Evolutionary conservation across 37 sponge, comb jelly and placozoan species (phyloP).

Genomic region (Chondrosia reniformis): DNA sequence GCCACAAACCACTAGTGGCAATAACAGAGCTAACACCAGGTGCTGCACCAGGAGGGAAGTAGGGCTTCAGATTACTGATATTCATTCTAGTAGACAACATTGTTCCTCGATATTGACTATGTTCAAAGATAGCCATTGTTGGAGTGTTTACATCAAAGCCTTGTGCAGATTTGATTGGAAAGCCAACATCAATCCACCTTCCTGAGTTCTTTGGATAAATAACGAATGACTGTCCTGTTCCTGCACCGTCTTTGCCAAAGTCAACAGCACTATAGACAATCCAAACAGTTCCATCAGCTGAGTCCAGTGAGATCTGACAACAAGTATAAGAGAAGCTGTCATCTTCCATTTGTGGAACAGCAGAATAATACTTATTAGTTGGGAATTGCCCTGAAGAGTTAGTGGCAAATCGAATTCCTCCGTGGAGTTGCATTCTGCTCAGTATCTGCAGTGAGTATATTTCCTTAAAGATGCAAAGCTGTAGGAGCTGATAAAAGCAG

Average conservation of each 20-base stretch:
- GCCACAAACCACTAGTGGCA: not conserved
- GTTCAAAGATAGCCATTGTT: not conserved
- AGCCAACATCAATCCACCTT: not conserved
- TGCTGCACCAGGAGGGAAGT: not conserved
- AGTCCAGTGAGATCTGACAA: too few relatives aligned
- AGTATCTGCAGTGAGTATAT: too few relatives aligned
- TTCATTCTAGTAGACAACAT: not conserved
- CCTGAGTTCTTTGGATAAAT: not conserved
- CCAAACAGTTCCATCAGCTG: conserved; percentile 17
- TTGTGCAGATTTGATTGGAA: conserved; percentile 10
- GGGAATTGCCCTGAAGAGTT: too few relatives aligned
- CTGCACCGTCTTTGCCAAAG: not conserved
- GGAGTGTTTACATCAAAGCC: not conserved
- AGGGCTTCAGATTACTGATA: not conserved
- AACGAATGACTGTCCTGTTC: not conserved
- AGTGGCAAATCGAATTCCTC: too few relatives aligned
- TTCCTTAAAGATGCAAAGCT: too few relatives aligned
- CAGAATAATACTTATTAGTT: too few relatives aligned
- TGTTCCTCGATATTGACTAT: not conserved
- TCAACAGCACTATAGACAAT: not conserved
- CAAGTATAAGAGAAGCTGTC: too few relatives aligned
- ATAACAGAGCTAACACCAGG: not conserved
- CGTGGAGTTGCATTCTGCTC: too few relatives aligned
- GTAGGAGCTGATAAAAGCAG: too few relatives aligned
- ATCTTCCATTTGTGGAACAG: too few relatives aligned